phyloP scores from a whole-genome alignment of 2,113 vertebrate species.

The Corythoichthys intestinalis region DNA sequence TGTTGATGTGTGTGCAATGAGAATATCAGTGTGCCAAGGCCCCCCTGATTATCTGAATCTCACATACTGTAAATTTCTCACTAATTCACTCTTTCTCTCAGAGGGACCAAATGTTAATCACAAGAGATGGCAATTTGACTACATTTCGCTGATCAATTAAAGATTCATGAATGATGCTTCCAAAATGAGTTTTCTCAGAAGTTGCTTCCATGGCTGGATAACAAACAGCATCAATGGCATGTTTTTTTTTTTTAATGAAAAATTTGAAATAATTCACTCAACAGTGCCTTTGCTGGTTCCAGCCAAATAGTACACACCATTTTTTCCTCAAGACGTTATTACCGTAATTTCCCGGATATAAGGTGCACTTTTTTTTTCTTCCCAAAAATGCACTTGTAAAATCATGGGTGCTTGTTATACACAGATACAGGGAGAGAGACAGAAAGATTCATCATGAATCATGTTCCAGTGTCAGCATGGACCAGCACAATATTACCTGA shows the following conservation, averaged over 20 bases:
- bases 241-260: neutral
- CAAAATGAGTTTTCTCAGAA: neutral
- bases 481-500: no score
- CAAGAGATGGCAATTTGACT: slow-evolving; percentile 13
- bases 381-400: no score
- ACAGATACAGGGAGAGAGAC: no score
- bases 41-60: slow-evolving; percentile 47
- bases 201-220: neutral
- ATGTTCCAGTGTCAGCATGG: no score
- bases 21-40: slow-evolving; percentile 28
- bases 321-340: no score
- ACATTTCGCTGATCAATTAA: neutral
- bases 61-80: slow-evolving; percentile 7
- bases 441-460: no score
- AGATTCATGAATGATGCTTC: neutral
- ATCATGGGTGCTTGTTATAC: no score
- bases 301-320: neutral
- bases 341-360: no score
- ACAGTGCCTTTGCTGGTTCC: neutral
- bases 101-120: slow-evolving; percentile 27
- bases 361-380: no score
- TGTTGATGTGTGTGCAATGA: slow-evolving; percentile 3
- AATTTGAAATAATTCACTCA: neutral
- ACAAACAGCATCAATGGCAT: neutral
- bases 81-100: slow-evolving; percentile 21